Percentiles rank a stretch among this genome's conserved stretches.
Evolutionary conservation across 2,113 vertebrate genomes (phyloP).

Genomic region (Plotosus lineatus): DNA sequence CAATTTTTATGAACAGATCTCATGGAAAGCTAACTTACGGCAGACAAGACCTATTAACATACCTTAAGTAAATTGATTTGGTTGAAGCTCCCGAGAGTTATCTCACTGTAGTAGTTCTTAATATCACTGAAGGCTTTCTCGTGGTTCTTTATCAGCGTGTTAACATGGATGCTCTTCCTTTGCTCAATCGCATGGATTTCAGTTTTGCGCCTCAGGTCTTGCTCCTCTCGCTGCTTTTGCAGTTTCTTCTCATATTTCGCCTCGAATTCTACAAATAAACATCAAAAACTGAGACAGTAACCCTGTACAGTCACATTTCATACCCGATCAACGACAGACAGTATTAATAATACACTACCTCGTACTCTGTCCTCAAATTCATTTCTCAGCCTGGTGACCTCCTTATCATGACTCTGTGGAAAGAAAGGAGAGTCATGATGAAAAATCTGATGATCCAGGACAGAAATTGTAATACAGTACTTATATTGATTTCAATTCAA

Average conservation of each 20-base stretch:
- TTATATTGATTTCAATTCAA: too few relatives aligned
- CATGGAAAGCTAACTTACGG: neutral
- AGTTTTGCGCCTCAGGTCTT: slow-evolving; percentile 78
- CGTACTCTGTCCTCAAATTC: slow-evolving; percentile 77
- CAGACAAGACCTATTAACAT: neutral
- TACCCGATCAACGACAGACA: neutral
- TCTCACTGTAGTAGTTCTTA: slow-evolving; percentile 79
- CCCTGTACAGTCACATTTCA: neutral
- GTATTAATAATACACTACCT: slow-evolving; percentile 68
- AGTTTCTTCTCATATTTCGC: slow-evolving; percentile 78
- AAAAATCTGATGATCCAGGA: neutral
- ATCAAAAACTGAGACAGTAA: neutral
- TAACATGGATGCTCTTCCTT: slow-evolving; percentile 81
- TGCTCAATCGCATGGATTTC: slow-evolving; percentile 79
- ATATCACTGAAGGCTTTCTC: slow-evolving; percentile 76
- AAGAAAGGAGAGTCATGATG: neutral
- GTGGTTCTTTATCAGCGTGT: slow-evolving; percentile 73
- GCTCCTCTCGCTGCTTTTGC: slow-evolving; percentile 72
- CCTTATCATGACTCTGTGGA: slow-evolving; percentile 83
- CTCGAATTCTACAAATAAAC: slow-evolving; percentile 74
- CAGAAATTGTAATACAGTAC: too few relatives aligned
- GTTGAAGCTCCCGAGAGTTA: slow-evolving; percentile 74
- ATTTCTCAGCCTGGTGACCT: slow-evolving; percentile 69
- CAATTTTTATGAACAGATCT: neutral
- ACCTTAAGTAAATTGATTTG: slow-evolving; percentile 82